Evolutionary conservation across 2,113 vertebrate genomes (phyloP), one percentile per base, ranked within the genome.

Genomic region (Engraulis encrasicolus): DNA sequence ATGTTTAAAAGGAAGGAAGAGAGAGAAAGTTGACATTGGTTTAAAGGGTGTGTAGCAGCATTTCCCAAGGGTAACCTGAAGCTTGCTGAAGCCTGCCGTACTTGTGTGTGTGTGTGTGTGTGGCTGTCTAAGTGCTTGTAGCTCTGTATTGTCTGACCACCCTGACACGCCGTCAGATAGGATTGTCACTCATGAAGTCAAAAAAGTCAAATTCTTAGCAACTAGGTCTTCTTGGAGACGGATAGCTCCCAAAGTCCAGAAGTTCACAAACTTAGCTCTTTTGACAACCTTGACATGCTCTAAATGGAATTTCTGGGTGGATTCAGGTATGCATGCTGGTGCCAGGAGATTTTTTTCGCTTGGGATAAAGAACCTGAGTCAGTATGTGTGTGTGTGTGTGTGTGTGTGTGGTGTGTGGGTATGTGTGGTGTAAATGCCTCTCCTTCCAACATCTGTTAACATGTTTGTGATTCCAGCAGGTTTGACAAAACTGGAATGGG

Each of bases 331-430:
- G 66, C 23, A 74, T 74, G 66, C 31, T 17, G 66, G 31, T 34
- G 15, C 66, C 66, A 34, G 66, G 27, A 23, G 17, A 5, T 45
- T 45, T 45, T 45, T 45, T 45, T 45, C 9, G 9, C 40, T 9
- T 45, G 40, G 3, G 40, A 4, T 34, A 74, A 17, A 34, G 27
- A 36, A 34, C 12, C 27, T n/a, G 23, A 11, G 40, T 49, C 4
- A 19, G 20, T 50, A 31, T 74, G 19, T 61, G 58, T 45, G 54
- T 81, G 49, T 27, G 50, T 61, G 49, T 81, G 45, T 71, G 27
- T 81, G 49, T 27, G 50, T 61, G 49, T 81, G 45, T 71, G 27
- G 19, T 61, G 58, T 45, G 54, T 81, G 49, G 19, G 50, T 61
- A 37, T 81, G 45, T 71, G 27, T n/a, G 40, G 3, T 45, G 40